Conservation (phyloP, 1,140 invertebrate genomes). For the Chlorops oryzae region DNA sequence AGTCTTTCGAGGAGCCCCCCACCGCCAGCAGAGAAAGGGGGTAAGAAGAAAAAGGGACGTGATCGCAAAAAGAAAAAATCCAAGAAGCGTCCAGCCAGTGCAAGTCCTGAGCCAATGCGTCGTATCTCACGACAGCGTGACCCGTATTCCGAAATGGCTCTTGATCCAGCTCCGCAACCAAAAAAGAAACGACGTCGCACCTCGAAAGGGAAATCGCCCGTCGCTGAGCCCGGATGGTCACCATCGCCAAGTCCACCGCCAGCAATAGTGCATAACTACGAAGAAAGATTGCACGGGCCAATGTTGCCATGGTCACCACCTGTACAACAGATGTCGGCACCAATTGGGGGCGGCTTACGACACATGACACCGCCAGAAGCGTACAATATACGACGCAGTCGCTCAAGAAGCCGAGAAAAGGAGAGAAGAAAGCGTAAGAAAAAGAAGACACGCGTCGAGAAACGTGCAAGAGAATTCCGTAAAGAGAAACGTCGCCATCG, state of each 20-base stretch:
- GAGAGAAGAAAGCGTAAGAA: conserved; percentile 45
- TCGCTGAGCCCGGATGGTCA: conserved; percentile 44
- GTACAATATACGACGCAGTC: conserved; percentile 22
- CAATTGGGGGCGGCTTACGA: conserved; percentile 21
- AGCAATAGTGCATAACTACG: conserved; percentile 1
- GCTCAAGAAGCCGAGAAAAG: conserved; percentile 31
- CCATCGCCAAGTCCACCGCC: conserved; percentile 31
- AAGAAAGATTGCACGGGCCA: too few relatives aligned
- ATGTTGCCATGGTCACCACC: conserved; percentile 36
- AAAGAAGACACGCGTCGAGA: conserved; percentile 45
- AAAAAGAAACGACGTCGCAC: conserved; percentile 24
- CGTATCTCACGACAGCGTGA: conserved; percentile 31
- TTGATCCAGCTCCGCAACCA: conserved; percentile 28
- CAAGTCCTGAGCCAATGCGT: conserved; percentile 24
- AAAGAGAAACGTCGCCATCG: conserved; percentile 57
- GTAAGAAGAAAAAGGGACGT: conserved; percentile 39
- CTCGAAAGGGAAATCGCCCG: conserved; percentile 17
- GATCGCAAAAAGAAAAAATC: conserved; percentile 35
- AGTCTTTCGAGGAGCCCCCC: conserved; percentile 28
- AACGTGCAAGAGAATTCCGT: conserved; percentile 50
- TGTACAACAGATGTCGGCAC: conserved; percentile 49
- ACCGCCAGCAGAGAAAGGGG: conserved; percentile 17
- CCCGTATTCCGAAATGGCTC: conserved; percentile 26
- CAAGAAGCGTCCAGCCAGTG: conserved; percentile 30
- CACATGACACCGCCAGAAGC: conserved; percentile 17